Percentiles rank a stretch among this genome's conserved stretches.
phyloP scores from a whole-genome alignment of 2,888 invertebrate genomes.

The Drosophila barbarae region DNA sequence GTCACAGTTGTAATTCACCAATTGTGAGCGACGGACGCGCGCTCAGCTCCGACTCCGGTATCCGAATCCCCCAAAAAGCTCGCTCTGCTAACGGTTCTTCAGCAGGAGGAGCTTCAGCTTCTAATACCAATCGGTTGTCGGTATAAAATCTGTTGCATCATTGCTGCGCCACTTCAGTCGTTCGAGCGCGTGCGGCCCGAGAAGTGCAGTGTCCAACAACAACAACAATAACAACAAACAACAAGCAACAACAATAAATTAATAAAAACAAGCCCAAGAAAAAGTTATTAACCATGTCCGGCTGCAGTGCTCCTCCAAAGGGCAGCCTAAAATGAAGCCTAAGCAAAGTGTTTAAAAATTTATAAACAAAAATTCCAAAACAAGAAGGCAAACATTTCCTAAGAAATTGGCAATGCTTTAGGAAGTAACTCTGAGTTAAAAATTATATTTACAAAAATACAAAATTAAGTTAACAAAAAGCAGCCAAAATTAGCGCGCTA shows the following conservation, averaged over 20 bases:
- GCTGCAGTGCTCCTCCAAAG: constrained; percentile 16
- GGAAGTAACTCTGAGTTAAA: constrained; percentile 16
- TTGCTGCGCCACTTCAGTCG: constrained; percentile 80
- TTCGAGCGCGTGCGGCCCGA: constrained; percentile 74
- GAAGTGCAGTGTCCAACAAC: constrained; percentile 43
- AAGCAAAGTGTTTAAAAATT: constrained; percentile 11
- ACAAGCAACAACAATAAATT: constrained; percentile 15
- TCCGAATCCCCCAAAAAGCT: constrained; percentile 41
- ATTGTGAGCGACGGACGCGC: constrained; percentile 76
- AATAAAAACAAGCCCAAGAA: constrained; percentile 19
- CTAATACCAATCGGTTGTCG: constrained; percentile 58
- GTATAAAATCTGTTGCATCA: constrained; percentile 81
- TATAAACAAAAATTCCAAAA: constrained; percentile 11
- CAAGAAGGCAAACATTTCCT: constrained; percentile 44
- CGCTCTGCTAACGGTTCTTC: constrained; percentile 64
- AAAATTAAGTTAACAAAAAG: constrained; percentile 15
- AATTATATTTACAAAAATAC: neutral
- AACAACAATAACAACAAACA: constrained; percentile 29
- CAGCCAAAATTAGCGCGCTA: constrained; percentile 33
- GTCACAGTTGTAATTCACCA: constrained; percentile 79
- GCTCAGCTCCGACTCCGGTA: constrained; percentile 24
- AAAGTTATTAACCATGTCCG: constrained; percentile 9
- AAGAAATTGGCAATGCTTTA: constrained; percentile 55
- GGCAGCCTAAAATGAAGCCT: constrained; percentile 31
- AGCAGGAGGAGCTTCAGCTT: constrained; percentile 63